A percentile compares a stretch with the other conserved stretches of the same genome.
These are phyloP conservation scores for Calonectris borealis DNA, from an alignment of 2,113 vertebrate genomes.

Conservation along the genomic window DNA sequence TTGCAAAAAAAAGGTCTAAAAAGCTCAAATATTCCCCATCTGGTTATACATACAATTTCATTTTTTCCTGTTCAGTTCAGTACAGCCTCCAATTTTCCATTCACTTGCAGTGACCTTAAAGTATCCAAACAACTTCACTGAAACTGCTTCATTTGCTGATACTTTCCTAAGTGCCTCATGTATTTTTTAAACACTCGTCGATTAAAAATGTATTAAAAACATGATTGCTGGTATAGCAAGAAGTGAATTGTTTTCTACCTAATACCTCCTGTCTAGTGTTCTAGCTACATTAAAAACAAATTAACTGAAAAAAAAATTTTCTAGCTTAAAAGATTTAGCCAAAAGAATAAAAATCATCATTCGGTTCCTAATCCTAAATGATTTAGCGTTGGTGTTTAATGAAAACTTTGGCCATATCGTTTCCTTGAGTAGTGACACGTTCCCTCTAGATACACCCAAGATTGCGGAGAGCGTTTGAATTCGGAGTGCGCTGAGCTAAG, in stretches of 20 bases:
- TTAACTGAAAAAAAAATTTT: background rate
- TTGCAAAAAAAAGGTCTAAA: background rate
- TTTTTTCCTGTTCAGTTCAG: slow-evolving; percentile 44
- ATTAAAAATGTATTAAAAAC: background rate
- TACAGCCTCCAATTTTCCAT: slow-evolving; percentile 42
- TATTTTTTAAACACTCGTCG: background rate
- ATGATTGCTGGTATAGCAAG: background rate
- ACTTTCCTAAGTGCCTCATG: background rate
- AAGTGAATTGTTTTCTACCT: background rate
- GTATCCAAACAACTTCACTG: background rate
- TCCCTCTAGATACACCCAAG: background rate
- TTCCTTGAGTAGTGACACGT: rapidly evolving
- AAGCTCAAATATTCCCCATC: slow-evolving; percentile 3
- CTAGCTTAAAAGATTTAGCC: background rate
- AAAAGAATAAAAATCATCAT: background rate
- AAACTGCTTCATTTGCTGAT: background rate
- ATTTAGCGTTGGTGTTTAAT: background rate
- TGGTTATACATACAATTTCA: slow-evolving; percentile 11
- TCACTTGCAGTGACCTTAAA: background rate
- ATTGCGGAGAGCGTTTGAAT: background rate
- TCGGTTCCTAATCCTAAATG: background rate
- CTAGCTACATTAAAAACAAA: background rate
- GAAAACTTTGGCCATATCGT: background rate
- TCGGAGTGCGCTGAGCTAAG: background rate
- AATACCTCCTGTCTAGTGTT: background rate